Percentiles rank a stretch among this genome's conserved stretches.
Conservation (phyloP, 1,140 invertebrate genomes). For the Heliconius hermathena region DNA sequence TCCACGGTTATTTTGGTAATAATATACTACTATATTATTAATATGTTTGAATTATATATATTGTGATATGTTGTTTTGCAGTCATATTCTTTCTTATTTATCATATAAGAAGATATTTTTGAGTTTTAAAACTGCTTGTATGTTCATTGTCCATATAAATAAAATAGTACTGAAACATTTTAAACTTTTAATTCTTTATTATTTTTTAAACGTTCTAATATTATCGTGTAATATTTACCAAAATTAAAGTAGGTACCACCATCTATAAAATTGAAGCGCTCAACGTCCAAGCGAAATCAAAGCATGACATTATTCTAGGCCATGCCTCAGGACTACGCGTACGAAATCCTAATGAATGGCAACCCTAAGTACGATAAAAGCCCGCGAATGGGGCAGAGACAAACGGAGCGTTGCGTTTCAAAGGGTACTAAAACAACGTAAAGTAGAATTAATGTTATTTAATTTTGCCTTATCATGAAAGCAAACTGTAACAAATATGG, state of each 20-base stretch:
- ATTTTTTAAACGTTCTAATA: neutral
- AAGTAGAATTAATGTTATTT: conserved; percentile 26
- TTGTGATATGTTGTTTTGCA: no score
- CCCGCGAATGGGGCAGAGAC: conserved; percentile 50
- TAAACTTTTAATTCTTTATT: no score
- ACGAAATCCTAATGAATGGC: conserved; percentile 48
- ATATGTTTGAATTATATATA: no score
- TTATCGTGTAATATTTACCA: neutral
- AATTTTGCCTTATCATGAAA: conserved; percentile 16
- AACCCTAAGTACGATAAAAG: conserved; percentile 48
- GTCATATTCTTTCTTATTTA: no score
- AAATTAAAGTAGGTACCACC: neutral
- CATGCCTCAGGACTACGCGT: conserved; percentile 39
- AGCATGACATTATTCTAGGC: conserved; percentile 40
- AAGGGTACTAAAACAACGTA: conserved; percentile 21
- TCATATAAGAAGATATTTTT: no score
- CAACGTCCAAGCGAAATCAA: conserved; percentile 41
- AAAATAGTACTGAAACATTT: no score
- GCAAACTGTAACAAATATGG: conserved; percentile 5
- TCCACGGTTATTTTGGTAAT: no score
- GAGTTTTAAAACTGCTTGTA: no score
- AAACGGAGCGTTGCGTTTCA: conserved; percentile 43
- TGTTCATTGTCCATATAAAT: no score
- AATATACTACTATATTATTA: no score
- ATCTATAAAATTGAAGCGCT: conserved; percentile 24